Evolutionary conservation across 2,888 invertebrate species (phyloP).

Genomic region (Hydriomena furcata): DNA sequence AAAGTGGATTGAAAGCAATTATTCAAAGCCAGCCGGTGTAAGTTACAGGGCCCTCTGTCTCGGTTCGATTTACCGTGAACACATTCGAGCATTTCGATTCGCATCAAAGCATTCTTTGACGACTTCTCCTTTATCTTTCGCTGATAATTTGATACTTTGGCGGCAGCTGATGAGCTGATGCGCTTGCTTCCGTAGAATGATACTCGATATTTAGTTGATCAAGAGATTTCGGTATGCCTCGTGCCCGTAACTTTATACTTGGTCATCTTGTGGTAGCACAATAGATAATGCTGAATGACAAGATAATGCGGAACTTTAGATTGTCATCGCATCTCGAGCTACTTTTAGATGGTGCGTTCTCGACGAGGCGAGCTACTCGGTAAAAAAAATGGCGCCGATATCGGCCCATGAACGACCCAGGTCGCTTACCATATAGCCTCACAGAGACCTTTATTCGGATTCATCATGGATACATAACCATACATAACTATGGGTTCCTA

Average conservation of each 20-base stretch:
- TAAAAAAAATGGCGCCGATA: neutral
- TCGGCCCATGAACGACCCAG: neutral
- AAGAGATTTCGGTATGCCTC: conserved; percentile 73
- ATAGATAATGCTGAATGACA: conserved; percentile 64
- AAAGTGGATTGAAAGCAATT: conserved; percentile 59
- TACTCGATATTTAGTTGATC: conserved; percentile 78
- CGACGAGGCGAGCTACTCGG: conserved; percentile 9
- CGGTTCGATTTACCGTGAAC: conserved; percentile 75
- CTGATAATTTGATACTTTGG: conserved; percentile 66
- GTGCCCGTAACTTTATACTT: conserved; percentile 69
- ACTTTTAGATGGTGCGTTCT: conserved; percentile 8
- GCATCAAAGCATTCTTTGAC: conserved; percentile 65
- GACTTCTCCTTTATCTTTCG: conserved; percentile 50
- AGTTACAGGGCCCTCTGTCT: conserved; percentile 70
- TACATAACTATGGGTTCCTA: too few species aligned
- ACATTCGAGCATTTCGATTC: conserved; percentile 67
- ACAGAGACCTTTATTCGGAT: too few species aligned
- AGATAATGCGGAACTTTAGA: conserved; percentile 47
- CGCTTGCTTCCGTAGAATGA: conserved; percentile 78
- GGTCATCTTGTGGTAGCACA: conserved; percentile 70
- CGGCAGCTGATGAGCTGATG: conserved; percentile 76
- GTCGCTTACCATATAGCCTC: neutral
- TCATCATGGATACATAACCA: too few species aligned
- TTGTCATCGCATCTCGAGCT: conserved; percentile 41
- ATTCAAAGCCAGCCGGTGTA: conserved; percentile 62